Conservation (phyloP, 1,140 invertebrate species). For the Lamellibrachia luymesi region DNA sequence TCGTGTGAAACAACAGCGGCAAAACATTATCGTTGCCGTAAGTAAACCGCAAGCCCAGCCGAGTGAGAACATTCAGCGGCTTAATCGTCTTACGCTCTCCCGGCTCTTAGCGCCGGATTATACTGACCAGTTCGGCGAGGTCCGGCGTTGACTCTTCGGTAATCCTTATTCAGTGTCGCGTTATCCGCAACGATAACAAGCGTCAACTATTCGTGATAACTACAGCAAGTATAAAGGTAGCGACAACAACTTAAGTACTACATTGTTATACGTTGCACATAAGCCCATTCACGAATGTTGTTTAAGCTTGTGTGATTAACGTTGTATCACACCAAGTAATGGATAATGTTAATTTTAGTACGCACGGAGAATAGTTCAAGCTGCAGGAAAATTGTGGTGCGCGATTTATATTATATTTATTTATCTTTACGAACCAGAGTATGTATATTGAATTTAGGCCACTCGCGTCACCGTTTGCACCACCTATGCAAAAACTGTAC, state of each 20-base stretch:
- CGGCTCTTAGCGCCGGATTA: not conserved
- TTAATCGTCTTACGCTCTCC: not conserved
- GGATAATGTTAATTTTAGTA: not conserved
- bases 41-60: not conserved
- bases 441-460: not conserved
- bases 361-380: not conserved
- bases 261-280: not conserved
- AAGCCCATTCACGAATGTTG: not conserved
- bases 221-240: not conserved
- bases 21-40: not conserved
- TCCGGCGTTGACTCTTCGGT: not conserved
- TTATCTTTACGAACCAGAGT: not conserved
- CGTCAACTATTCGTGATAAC: not conserved
- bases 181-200: not conserved
- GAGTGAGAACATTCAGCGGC: not conserved
- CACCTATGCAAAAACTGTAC: not conserved
- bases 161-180: not conserved
- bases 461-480: not conserved
- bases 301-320: not conserved
- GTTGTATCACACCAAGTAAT: not conserved
- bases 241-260: not conserved
- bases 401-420: not conserved
- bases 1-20: not conserved
- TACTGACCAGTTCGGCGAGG: not conserved
- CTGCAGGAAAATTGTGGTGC: too few relatives aligned